These are phyloP conservation scores for Colletes latitarsis DNA, from an alignment of 1,140 invertebrate genomes.

Conservation along the genomic window DNA sequence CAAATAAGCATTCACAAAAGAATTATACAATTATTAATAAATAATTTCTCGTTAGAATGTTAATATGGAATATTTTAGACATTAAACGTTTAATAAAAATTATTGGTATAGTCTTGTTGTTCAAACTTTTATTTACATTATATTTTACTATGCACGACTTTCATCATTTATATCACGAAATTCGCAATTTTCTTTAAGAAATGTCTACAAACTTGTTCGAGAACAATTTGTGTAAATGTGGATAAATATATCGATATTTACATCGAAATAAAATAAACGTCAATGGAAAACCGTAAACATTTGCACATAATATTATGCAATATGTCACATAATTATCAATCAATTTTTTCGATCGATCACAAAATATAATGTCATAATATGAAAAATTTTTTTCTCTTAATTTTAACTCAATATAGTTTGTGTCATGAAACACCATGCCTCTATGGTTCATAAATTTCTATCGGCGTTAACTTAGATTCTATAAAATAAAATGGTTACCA, in stretches of 20 bases:
- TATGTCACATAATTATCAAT: background rate
- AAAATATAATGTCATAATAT: background rate
- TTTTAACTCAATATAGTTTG: background rate
- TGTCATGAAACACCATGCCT: background rate
- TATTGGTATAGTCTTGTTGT: background rate
- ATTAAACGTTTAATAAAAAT: background rate
- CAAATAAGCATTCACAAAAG: too few relatives aligned
- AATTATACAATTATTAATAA: too few relatives aligned
- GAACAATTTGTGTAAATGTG: background rate
- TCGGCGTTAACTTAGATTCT: background rate
- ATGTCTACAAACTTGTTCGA: background rate
- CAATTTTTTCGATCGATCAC: background rate
- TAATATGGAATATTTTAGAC: background rate
- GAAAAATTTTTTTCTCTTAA: background rate
- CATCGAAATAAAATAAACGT: conserved; percentile 7
- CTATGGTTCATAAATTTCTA: background rate
- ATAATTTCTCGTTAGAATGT: too few relatives aligned
- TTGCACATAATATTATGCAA: conserved; percentile 12
- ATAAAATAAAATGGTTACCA: conserved; percentile 19
- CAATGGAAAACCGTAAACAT: conserved; percentile 18
- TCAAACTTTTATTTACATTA: conserved; percentile 31
- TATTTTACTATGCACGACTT: background rate
- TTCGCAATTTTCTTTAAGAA: background rate
- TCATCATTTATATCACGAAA: background rate
- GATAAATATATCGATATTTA: conserved; percentile 44